A percentile compares a stretch with the other conserved stretches of the same genome.
phyloP scores from a whole-genome alignment of 2,888 invertebrate species.

The Scelioninae gen. 1 region DNA sequence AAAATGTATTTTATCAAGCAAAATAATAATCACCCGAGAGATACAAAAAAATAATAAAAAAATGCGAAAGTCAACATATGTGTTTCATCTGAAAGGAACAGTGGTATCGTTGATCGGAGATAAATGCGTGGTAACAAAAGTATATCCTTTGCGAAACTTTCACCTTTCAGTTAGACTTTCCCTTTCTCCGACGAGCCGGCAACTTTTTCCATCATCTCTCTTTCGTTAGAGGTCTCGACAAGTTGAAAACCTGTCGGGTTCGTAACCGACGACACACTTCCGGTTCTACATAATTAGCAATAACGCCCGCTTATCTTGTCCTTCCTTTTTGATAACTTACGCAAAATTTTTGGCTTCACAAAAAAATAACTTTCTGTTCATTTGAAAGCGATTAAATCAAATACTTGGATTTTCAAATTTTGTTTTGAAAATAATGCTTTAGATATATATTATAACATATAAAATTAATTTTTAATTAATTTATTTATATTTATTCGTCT shows the following conservation, averaged over 20 bases:
- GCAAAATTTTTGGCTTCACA: constrained; percentile 4
- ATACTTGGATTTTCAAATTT: no score
- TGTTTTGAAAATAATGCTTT: no score
- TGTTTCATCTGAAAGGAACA: constrained; percentile 69
- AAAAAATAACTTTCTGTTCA: neutral
- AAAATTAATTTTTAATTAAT: no score
- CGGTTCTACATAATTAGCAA: constrained; percentile 63
- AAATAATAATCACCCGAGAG: constrained; percentile 6
- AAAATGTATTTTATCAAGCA: neutral
- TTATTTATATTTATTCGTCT: no score
- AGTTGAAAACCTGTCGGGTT: constrained; percentile 63
- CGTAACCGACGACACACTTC: constrained; percentile 62
- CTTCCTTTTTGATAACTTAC: constrained; percentile 21
- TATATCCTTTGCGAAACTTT: constrained; percentile 79
- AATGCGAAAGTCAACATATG: constrained; percentile 61
- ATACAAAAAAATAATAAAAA: constrained; percentile 29
- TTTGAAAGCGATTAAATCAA: no score
- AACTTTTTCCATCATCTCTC: constrained; percentile 71
- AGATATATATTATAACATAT: no score
- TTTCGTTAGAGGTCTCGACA: constrained; percentile 70
- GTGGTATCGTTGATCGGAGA: constrained; percentile 70
- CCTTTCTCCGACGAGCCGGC: constrained; percentile 78
- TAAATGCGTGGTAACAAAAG: constrained; percentile 75
- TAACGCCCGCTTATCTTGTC: constrained; percentile 13
- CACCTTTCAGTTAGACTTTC: constrained; percentile 81